phyloP scores from a whole-genome alignment of 2,113 vertebrate genomes.

The Eupsittula cactorum region DNA sequence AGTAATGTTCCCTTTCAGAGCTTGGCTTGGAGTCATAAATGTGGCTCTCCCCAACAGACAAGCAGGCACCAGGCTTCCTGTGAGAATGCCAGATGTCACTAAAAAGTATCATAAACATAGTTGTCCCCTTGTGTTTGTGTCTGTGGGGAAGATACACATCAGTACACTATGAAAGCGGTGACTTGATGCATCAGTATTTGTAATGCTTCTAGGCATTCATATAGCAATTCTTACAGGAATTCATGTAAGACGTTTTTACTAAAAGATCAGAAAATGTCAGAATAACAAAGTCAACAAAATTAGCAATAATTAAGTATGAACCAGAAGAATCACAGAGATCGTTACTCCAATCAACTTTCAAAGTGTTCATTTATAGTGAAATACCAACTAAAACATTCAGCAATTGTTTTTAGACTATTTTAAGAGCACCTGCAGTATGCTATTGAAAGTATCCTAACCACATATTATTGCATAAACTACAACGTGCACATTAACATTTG shows the following conservation, averaged over 20 bases:
- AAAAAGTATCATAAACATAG: constrained; percentile 18
- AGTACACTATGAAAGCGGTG: neutral
- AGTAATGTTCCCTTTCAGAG: constrained; percentile 5
- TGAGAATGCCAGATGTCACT: constrained; percentile 68
- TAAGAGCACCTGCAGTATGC: neutral
- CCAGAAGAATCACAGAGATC: neutral
- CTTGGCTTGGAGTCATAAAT: constrained; percentile 58
- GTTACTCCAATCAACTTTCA: neutral
- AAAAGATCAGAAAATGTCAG: neutral
- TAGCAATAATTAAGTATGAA: neutral
- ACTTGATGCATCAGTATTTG: neutral
- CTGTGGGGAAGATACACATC: constrained; percentile 19
- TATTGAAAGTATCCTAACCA: neutral
- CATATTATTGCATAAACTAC: neutral
- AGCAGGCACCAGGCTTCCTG: constrained; percentile 69
- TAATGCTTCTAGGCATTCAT: neutral
- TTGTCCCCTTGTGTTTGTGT: constrained; percentile 9
- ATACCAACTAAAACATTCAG: neutral
- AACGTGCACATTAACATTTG: neutral
- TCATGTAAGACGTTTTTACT: neutral
- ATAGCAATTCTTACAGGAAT: neutral
- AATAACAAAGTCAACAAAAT: neutral
- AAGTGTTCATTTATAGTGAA: neutral
- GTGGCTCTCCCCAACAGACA: constrained; percentile 57
- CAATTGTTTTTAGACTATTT: neutral